phyloP scores from a whole-genome alignment of 2,113 vertebrate genomes.

The Periophthalmodon schlosseri region DNA sequence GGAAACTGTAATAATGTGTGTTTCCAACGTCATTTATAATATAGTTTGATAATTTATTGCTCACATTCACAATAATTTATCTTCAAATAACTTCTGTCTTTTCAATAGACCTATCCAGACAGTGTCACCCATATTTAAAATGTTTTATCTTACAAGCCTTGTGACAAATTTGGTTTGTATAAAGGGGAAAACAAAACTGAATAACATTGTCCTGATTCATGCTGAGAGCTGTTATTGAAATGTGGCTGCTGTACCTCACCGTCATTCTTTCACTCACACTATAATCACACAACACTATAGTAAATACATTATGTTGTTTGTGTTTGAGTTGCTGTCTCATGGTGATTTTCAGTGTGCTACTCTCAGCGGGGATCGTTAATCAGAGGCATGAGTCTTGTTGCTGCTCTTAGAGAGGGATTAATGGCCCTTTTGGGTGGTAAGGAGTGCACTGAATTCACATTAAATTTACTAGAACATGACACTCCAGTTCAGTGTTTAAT shows the following conservation, averaged over 20 bases:
- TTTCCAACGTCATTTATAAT: no score
- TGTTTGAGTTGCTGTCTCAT: slow-evolving; percentile 29
- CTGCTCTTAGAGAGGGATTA: slow-evolving; percentile 45
- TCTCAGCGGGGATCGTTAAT: slow-evolving; percentile 48
- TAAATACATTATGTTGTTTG: slow-evolving; percentile 3
- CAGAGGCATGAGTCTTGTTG: slow-evolving; percentile 40
- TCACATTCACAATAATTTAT: no score
- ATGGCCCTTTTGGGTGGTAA: slow-evolving; percentile 42
- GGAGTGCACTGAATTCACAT: background rate
- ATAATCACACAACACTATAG: background rate
- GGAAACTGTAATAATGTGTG: no score
- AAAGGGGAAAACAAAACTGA: background rate
- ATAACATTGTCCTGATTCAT: background rate
- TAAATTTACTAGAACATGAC: slow-evolving; percentile 1
- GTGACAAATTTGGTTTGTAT: background rate
- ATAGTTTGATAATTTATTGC: no score
- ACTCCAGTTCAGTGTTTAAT: slow-evolving; percentile 18
- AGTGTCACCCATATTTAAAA: no score
- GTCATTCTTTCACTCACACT: slow-evolving; percentile 7
- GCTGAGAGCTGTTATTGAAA: slow-evolving; percentile 37
- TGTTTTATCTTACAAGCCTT: no score
- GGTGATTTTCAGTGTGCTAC: slow-evolving; percentile 15
- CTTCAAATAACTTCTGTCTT: no score
- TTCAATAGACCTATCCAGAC: no score
- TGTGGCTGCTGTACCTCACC: background rate